Percentiles rank a stretch among this genome's conserved stretches.
Conservation (phyloP, 2,797 vertebrate genomes). For the Brachymystax lenok region DNA sequence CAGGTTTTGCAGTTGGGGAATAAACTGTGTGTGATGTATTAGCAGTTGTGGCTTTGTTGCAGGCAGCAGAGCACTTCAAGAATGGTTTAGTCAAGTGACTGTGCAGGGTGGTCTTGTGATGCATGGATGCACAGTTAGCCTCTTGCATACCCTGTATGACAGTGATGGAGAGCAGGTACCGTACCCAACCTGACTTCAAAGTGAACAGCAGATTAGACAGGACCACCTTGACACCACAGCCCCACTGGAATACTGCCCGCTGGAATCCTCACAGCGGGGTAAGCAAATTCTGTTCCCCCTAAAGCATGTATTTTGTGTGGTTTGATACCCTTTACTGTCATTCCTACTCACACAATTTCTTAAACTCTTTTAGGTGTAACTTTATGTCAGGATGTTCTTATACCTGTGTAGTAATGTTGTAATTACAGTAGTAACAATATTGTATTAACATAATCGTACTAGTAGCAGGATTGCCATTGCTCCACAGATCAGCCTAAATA, state of each 20-base stretch:
- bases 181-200: conserved; percentile 22
- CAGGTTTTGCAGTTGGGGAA: neutral
- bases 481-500: neutral
- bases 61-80: neutral
- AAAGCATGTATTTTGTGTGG: neutral
- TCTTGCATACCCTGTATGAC: conserved; percentile 31
- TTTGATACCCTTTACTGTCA: neutral
- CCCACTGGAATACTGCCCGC: conserved; percentile 17
- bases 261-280: neutral
- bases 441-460: neutral
- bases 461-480: neutral
- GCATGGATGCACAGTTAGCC: conserved; percentile 14
- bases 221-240: conserved; percentile 28
- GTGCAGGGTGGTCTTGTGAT: conserved; percentile 20
- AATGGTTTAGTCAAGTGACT: neutral
- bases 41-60: neutral
- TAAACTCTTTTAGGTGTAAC: neutral
- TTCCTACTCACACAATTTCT: neutral
- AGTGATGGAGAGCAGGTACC: conserved; percentile 39
- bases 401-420: neutral
- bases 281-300: neutral
- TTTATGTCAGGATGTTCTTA: neutral
- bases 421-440: neutral
- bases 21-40: neutral
- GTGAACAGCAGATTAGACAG: conserved; percentile 32